phyloP scores from a whole-genome alignment of 2,113 vertebrate genomes.

The Sminthopsis crassicaudata region DNA sequence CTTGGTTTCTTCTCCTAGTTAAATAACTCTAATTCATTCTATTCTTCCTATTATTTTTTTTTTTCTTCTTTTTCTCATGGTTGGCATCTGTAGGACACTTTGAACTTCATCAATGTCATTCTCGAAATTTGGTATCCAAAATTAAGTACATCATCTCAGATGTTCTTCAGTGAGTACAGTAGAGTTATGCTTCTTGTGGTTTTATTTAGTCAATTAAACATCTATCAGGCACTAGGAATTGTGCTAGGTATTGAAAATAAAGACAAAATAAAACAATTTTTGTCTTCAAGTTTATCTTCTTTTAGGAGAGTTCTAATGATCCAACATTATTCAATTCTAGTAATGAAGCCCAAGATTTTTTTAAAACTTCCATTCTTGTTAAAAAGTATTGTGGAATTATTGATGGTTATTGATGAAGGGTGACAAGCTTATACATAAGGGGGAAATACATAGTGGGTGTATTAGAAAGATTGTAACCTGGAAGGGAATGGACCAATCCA shows the following conservation, averaged over 20 bases:
- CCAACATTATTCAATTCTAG: neutral
- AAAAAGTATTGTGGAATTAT: neutral
- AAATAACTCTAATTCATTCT: neutral
- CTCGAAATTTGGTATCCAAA: neutral
- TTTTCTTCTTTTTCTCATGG: neutral
- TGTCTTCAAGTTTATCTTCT: neutral
- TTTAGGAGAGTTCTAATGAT: neutral
- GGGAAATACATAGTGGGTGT: too few species aligned
- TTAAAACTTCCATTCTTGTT: neutral
- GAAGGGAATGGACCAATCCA: too few species aligned
- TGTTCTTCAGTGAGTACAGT: neutral
- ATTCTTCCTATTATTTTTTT: neutral
- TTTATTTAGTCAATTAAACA: neutral
- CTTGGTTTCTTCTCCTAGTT: neutral
- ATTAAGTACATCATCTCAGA: neutral
- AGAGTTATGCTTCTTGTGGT: neutral
- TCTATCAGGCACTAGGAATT: neutral
- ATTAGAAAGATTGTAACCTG: too few species aligned
- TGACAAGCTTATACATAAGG: too few species aligned
- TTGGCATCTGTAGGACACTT: neutral
- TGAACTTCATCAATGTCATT: neutral
- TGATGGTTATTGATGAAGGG: too few species aligned
- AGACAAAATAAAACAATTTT: neutral
- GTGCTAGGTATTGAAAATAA: neutral
- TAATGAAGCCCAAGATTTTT: neutral